phyloP scores from a whole-genome alignment of 2,797 vertebrate species.

The Sebastes glaucus region DNA sequence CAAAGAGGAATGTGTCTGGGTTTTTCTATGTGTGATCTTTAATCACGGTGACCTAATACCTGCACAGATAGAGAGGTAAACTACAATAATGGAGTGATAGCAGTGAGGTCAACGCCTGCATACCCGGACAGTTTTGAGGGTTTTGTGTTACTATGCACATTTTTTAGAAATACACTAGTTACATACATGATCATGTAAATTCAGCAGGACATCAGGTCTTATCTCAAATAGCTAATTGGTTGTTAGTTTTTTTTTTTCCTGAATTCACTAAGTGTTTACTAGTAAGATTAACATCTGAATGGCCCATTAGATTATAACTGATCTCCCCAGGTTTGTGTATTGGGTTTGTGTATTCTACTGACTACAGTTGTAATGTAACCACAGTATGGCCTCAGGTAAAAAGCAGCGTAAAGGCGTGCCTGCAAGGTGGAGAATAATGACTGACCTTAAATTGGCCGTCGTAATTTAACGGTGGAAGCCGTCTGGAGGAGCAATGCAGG shows the following conservation, averaged over 20 bases:
- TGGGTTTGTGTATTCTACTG: conserved; percentile 83
- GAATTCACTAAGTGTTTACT: conserved; percentile 73
- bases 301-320: conserved; percentile 77
- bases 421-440: conserved; percentile 57
- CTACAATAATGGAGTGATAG: not conserved
- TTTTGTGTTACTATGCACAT: not conserved
- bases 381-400: conserved; percentile 64
- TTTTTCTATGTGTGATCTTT: not conserved
- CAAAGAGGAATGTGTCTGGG: conserved; percentile 7
- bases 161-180: not conserved
- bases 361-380: conserved; percentile 33
- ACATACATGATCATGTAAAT: not conserved
- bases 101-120: not conserved
- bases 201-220: not conserved
- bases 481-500: conserved; percentile 16
- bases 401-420: conserved; percentile 62
- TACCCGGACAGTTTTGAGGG: not conserved
- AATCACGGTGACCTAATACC: conserved; percentile 3
- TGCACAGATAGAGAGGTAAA: not conserved
- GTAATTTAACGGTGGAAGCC: conserved; percentile 28
- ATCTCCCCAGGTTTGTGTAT: conserved; percentile 78
- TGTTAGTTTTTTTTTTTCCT: conserved; percentile 58
- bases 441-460: conserved; percentile 49
- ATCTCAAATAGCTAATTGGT: conserved; percentile 55
- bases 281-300: conserved; percentile 86